Conservation (phyloP, 1,140 invertebrate species). For the Triops longicaudatus region DNA sequence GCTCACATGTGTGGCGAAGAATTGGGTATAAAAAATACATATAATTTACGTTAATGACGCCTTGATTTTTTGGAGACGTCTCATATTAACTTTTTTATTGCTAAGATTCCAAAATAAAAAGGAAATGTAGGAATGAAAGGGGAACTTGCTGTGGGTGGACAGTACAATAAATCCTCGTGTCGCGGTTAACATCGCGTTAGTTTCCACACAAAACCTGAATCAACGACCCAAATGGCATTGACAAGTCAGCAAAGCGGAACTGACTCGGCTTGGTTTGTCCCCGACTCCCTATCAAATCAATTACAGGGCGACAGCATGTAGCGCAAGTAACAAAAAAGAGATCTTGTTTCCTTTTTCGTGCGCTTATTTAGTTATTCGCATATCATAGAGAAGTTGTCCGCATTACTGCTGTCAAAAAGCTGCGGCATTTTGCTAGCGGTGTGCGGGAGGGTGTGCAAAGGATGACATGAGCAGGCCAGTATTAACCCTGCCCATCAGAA, state of each 20-base stretch:
- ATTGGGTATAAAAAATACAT: no score
- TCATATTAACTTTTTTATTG: no score
- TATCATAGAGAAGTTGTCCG: background rate
- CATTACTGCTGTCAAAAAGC: background rate
- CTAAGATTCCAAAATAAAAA: no score
- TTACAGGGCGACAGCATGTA: background rate
- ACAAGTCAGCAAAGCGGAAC: constrained; percentile 3
- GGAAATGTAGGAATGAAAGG: no score
- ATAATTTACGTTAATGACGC: no score
- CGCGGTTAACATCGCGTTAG: background rate
- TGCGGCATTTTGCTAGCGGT: no score
- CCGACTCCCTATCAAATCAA: background rate
- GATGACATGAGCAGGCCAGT: background rate
- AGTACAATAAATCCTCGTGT: background rate
- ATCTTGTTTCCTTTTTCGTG: background rate
- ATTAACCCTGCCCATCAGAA: background rate
- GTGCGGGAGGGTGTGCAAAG: no score
- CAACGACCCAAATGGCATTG: background rate
- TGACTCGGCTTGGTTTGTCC: background rate
- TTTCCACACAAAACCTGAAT: background rate
- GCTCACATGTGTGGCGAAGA: background rate
- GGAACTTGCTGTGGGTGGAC: no score
- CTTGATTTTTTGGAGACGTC: no score
- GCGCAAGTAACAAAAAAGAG: background rate
- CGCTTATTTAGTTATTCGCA: background rate